Conservation (phyloP, 2,888 invertebrate species). For the Camponotus fellah region DNA sequence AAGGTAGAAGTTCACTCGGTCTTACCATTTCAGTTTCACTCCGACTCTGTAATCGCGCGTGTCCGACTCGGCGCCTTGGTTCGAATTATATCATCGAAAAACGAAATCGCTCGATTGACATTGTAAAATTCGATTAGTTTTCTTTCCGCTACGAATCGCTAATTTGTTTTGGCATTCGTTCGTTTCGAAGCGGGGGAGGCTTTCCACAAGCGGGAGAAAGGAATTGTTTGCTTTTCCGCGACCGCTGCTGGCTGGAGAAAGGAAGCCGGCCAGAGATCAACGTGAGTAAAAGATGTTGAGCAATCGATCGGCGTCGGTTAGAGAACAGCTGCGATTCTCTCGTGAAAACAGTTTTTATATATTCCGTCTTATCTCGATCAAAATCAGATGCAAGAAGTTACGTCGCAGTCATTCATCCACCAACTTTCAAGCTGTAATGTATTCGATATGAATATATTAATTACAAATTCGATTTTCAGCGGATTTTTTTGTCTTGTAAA, state of each 20-base stretch:
- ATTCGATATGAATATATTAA: slow-evolving; percentile 24
- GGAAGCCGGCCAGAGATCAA: slow-evolving; percentile 23
- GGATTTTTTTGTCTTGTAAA: not conserved
- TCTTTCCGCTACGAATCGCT: not conserved
- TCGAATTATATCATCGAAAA: not conserved
- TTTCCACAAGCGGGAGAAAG: slow-evolving; percentile 41
- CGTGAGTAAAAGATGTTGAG: slow-evolving; percentile 61
- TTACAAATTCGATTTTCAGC: not conserved
- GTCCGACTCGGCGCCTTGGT: slow-evolving; percentile 49
- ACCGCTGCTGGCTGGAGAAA: slow-evolving; percentile 31
- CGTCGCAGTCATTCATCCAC: slow-evolving; percentile 23
- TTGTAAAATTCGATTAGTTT: not conserved
- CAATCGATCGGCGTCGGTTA: slow-evolving; percentile 32
- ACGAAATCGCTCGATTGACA: not conserved
- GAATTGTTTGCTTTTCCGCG: slow-evolving; percentile 55
- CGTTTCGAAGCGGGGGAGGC: not conserved
- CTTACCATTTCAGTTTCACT: slow-evolving; percentile 77
- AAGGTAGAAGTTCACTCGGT: slow-evolving; percentile 57
- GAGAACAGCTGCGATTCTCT: not conserved
- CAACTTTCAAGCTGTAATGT: not conserved
- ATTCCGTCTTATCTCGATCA: not conserved
- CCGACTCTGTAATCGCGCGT: slow-evolving; percentile 71
- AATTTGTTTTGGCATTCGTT: not conserved
- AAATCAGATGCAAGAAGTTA: not conserved
- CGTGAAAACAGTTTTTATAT: not conserved